A percentile compares a stretch with the other conserved stretches of the same genome.
Conservation (phyloP, 2,888 invertebrate species). For the Ellobium chinense region DNA sequence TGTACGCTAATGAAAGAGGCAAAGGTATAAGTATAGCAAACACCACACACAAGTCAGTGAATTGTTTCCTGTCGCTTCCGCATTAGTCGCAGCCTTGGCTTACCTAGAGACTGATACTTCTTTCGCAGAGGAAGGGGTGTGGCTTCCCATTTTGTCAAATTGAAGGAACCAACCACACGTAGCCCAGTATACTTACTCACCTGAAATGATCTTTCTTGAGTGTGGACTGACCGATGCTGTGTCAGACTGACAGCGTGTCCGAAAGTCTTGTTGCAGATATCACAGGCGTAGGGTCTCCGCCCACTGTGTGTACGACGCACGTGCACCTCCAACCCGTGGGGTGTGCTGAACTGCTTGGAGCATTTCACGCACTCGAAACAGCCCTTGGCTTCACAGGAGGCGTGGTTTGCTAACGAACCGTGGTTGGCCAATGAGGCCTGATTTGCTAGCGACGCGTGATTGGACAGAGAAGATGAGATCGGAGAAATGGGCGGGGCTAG, state of each 20-base stretch:
- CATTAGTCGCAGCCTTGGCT: too few relatives aligned
- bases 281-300: constrained; percentile 95
- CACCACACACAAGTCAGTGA: too few relatives aligned
- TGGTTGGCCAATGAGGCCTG: background rate
- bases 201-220: constrained; percentile 80
- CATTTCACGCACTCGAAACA: constrained; percentile 51
- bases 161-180: too few relatives aligned
- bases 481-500: constrained; percentile 15
- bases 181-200: constrained; percentile 90
- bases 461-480: background rate
- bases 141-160: too few relatives aligned
- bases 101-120: too few relatives aligned
- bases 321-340: constrained; percentile 98
- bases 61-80: too few relatives aligned
- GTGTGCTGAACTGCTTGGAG: constrained; percentile 91
- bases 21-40: too few relatives aligned
- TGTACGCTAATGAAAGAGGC: too few relatives aligned
- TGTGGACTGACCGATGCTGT: constrained; percentile 90
- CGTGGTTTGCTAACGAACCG: background rate
- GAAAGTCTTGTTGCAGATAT: constrained; percentile 96
- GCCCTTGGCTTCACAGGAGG: constrained; percentile 29
- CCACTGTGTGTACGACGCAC: constrained; percentile 94
- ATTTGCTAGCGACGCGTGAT: constrained; percentile 8
- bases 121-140: too few relatives aligned
- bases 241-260: constrained; percentile 95